Conservation (phyloP, 2,113 vertebrate species). For the Miniopterus natalensis region DNA sequence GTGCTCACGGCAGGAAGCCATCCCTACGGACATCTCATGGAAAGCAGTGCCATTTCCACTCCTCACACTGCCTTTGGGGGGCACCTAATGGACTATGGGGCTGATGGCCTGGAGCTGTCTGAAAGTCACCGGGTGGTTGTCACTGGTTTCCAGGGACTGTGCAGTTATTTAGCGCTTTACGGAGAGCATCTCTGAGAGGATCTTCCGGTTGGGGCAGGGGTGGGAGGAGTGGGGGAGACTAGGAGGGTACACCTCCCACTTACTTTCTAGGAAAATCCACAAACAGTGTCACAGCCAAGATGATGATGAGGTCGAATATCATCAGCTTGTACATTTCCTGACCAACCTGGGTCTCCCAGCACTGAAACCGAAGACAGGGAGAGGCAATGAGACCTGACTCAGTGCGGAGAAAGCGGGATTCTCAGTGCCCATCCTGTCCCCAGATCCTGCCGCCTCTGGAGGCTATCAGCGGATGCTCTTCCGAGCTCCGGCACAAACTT, state of each 20-base stretch:
- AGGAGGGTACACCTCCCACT: conserved; percentile 72
- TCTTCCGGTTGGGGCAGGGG: background rate
- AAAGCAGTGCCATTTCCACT: background rate
- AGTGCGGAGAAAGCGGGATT: background rate
- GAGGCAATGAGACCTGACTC: background rate
- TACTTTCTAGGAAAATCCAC: conserved; percentile 97
- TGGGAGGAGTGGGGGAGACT: background rate
- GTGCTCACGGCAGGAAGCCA: background rate
- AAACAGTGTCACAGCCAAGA: conserved; percentile 91
- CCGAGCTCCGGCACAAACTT: background rate
- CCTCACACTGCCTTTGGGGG: background rate
- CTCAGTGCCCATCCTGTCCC: background rate
- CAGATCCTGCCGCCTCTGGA: background rate
- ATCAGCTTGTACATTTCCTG: conserved; percentile 99
- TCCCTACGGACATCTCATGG: rapidly evolving
- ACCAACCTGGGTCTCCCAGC: conserved; percentile 97
- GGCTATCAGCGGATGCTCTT: background rate
- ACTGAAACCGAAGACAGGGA: conserved; percentile 88
- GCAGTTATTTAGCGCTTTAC: background rate
- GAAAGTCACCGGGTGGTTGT: background rate
- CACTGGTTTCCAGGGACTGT: background rate
- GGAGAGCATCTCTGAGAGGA: background rate
- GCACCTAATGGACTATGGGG: background rate
- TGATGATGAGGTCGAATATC: conserved; percentile 97
- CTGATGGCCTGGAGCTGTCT: background rate